phyloP scores from a whole-genome alignment of 2,797 vertebrate genomes.

The Anguilla megastoma region DNA sequence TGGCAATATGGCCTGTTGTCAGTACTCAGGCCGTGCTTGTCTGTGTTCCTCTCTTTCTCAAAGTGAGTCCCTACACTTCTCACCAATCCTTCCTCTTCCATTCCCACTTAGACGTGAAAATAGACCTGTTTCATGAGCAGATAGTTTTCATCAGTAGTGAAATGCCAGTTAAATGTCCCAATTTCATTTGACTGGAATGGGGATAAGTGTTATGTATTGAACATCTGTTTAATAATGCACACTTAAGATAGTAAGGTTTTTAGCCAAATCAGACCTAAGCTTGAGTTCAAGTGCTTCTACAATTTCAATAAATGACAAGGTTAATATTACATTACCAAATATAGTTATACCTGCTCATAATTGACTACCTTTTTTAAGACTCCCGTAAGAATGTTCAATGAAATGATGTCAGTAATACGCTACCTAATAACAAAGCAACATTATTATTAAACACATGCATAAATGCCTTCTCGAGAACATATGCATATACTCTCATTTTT shows the following conservation, averaged over 20 bases:
- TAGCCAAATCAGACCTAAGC: no score
- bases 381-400: background rate
- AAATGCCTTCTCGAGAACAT: background rate
- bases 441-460: background rate
- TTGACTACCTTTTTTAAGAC: no score
- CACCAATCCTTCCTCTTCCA: background rate
- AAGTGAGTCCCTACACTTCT: background rate
- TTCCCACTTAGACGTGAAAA: background rate
- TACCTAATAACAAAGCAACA: background rate
- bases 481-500: background rate
- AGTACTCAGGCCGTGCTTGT: slow-evolving; percentile 4
- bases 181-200: no score
- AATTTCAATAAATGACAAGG: no score
- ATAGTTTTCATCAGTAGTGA: background rate
- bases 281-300: no score
- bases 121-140: background rate
- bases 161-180: no score
- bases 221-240: no score
- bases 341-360: no score
- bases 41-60: background rate
- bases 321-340: no score
- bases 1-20: slow-evolving; percentile 18
- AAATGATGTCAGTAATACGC: background rate
- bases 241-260: no score
- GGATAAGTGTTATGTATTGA: no score